A percentile compares a stretch with the other conserved stretches of the same genome.
Conservation (phyloP, 2,113 vertebrate genomes). For the Anhinga anhinga region DNA sequence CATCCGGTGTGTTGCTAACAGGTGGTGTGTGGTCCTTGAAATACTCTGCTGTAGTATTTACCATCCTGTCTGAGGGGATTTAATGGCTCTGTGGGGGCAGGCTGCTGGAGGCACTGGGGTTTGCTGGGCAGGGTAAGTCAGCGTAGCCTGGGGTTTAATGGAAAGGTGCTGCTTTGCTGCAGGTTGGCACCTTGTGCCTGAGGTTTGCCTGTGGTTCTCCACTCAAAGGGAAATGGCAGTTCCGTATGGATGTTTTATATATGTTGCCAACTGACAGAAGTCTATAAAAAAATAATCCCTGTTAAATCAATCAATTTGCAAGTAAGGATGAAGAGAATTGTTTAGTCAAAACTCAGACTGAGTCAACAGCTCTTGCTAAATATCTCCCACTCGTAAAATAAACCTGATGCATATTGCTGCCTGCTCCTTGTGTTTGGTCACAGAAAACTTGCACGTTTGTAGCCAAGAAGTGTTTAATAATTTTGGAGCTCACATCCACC, state of each 20-base stretch:
- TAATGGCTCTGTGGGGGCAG: neutral
- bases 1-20: rapidly evolving
- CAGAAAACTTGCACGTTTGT: rapidly evolving
- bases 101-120: neutral
- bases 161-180: neutral
- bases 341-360: neutral
- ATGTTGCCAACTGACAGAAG: neutral
- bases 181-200: neutral
- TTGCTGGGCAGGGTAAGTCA: neutral
- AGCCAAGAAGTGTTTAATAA: neutral
- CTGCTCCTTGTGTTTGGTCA: neutral
- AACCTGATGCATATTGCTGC: neutral
- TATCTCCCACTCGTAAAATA: neutral
- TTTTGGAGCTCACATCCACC: neutral
- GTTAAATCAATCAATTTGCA: neutral
- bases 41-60: neutral
- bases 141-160: rapidly evolving
- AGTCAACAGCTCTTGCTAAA: neutral
- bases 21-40: neutral
- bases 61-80: rapidly evolving
- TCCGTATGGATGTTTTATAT: neutral
- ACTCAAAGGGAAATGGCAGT: neutral
- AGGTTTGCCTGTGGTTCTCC: rapidly evolving
- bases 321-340: neutral
- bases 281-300: neutral